Evolutionary conservation across 2,113 vertebrate species (phyloP).

Genomic region (Chloropsis cyanopogon): DNA sequence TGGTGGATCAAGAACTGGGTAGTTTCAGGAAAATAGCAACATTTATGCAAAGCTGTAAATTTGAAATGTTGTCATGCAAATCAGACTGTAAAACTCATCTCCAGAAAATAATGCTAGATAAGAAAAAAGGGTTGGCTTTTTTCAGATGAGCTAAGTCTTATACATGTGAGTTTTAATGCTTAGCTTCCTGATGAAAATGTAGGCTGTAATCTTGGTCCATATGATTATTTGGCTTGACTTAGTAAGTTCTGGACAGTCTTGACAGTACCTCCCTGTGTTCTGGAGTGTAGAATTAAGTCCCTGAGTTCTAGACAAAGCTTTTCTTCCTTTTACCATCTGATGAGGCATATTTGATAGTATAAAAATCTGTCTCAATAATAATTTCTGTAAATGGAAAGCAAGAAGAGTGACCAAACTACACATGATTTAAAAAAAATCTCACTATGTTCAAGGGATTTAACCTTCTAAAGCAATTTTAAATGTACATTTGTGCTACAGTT

Average conservation of each 20-base stretch:
- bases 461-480: constrained; percentile 9
- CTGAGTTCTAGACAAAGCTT: neutral
- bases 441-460: neutral
- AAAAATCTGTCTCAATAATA: neutral
- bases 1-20: neutral
- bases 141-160: neutral
- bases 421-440: neutral
- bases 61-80: neutral
- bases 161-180: neutral
- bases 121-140: neutral
- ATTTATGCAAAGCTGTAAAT: neutral
- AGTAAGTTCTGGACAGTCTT: neutral
- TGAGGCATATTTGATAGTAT: neutral
- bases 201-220: neutral
- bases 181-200: neutral
- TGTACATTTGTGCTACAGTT: neutral
- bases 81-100: neutral
- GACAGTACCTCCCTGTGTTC: neutral
- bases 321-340: neutral
- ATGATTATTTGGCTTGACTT: neutral
- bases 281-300: neutral
- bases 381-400: neutral
- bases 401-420: neutral
- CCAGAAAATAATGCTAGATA: neutral
- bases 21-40: neutral